phyloP scores from a whole-genome alignment of 1,140 invertebrate genomes.

The Aphelenchoides fujianensis region DNA sequence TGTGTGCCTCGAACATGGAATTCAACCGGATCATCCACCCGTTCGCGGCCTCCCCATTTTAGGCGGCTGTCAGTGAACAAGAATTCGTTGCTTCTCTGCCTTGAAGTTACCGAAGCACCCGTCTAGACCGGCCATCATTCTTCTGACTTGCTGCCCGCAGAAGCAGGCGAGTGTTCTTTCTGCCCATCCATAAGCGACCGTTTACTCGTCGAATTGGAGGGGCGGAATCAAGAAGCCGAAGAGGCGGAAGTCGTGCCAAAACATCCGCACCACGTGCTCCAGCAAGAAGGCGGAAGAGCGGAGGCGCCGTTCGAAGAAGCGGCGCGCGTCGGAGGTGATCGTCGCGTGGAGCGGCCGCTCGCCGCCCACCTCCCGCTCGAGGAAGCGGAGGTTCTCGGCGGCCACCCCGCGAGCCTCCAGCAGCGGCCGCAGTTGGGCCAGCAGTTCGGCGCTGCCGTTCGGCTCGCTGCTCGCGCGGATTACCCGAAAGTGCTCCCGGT shows the following conservation, averaged over 20 bases:
- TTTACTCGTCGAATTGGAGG: too few relatives aligned
- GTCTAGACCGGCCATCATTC: too few relatives aligned
- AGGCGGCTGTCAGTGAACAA: too few relatives aligned
- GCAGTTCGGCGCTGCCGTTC: background rate
- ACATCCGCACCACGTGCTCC: slow-evolving; percentile 45
- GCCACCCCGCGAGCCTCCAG: background rate
- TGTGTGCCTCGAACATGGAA: too few relatives aligned
- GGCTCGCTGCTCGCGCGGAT: background rate
- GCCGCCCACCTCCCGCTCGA: background rate
- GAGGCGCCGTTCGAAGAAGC: slow-evolving; percentile 38
- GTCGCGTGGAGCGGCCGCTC: slow-evolving; percentile 26
- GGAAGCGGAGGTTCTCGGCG: background rate
- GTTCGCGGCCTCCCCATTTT: too few relatives aligned
- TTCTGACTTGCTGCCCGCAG: too few relatives aligned
- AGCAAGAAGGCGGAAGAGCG: slow-evolving; percentile 36
- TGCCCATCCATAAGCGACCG: too few relatives aligned
- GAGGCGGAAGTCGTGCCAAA: slow-evolving; percentile 41
- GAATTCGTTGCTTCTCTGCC: too few relatives aligned
- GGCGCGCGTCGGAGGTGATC: slow-evolving; percentile 35
- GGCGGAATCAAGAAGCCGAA: slow-evolving; percentile 40
- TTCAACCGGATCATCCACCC: too few relatives aligned
- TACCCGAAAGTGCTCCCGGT: background rate
- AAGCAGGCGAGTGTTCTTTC: too few relatives aligned
- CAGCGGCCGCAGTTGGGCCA: background rate
- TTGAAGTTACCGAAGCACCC: too few relatives aligned